These are phyloP conservation scores for Luperina testacea DNA, from an alignment of 2,888 invertebrate species.

Conservation along the genomic window DNA sequence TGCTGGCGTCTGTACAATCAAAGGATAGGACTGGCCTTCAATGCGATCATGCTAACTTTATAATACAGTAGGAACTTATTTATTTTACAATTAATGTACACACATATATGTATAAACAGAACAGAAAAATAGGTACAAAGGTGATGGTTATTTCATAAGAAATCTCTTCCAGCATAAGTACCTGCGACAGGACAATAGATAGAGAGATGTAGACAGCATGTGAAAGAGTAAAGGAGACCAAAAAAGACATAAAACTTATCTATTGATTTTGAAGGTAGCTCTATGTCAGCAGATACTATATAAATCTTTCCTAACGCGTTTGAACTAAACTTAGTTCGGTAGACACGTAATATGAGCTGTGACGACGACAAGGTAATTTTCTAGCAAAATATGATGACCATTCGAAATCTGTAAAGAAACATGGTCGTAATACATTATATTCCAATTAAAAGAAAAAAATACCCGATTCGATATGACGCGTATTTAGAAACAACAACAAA, in stretches of 20 bases:
- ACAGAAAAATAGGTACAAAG: too few species aligned
- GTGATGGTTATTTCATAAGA: too few species aligned
- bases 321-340: not conserved
- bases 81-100: too few species aligned
- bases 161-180: too few species aligned
- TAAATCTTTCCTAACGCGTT: not conserved
- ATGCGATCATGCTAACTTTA: too few species aligned
- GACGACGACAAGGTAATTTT: not conserved
- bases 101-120: too few species aligned
- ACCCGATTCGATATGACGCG: conserved; percentile 27
- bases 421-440: not conserved
- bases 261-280: not conserved
- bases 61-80: too few species aligned
- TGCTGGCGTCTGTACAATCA: too few species aligned
- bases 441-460: conserved; percentile 2
- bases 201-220: too few species aligned
- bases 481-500: conserved; percentile 40
- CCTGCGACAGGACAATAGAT: too few species aligned
- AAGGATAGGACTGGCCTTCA: too few species aligned
- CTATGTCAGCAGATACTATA: not conserved
- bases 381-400: conserved; percentile 1
- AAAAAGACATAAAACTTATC: not conserved
- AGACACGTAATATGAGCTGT: not conserved
- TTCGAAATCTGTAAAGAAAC: conserved; percentile 9
- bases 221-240: too few species aligned